Percentiles rank a stretch among this genome's conserved stretches.
Evolutionary conservation across 2,113 vertebrate species (phyloP).

Genomic region (Ameiurus melas): DNA sequence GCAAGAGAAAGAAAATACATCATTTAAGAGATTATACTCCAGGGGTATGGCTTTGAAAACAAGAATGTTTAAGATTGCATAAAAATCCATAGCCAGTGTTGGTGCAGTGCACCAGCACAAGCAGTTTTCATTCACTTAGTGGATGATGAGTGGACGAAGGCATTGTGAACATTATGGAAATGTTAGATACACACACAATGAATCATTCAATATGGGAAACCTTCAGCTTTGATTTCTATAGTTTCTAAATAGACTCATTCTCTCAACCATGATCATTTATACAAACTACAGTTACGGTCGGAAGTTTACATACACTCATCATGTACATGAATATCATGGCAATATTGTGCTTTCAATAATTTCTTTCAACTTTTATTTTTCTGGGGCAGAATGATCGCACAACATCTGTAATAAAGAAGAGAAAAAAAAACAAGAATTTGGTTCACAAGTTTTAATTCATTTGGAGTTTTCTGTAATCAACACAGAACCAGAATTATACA

Average conservation of each 20-base stretch:
- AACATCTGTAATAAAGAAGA: too few species aligned
- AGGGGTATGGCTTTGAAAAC: background rate
- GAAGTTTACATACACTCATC: too few species aligned
- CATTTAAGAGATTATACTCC: constrained; percentile 22
- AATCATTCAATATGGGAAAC: constrained; percentile 12
- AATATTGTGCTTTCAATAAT: too few species aligned
- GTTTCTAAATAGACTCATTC: background rate
- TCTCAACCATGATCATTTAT: background rate
- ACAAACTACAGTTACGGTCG: background rate
- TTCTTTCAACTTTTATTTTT: too few species aligned
- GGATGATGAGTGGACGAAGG: background rate
- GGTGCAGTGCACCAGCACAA: constrained; percentile 2
- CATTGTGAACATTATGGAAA: constrained; percentile 4
- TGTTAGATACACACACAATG: background rate
- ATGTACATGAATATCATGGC: too few species aligned
- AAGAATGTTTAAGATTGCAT: constrained; percentile 20
- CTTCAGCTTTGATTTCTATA: background rate
- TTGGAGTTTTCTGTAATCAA: too few species aligned
- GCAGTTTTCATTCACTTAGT: background rate
- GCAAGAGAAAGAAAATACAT: constrained; percentile 6
- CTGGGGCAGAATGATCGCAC: too few species aligned
- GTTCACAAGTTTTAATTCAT: too few species aligned
- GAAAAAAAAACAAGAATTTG: too few species aligned
- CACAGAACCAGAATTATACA: too few species aligned
- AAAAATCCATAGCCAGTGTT: background rate